Base-by-base conservation (phyloP, 2,113 vertebrate genomes). In the Cheilinus undulatus region DNA sequence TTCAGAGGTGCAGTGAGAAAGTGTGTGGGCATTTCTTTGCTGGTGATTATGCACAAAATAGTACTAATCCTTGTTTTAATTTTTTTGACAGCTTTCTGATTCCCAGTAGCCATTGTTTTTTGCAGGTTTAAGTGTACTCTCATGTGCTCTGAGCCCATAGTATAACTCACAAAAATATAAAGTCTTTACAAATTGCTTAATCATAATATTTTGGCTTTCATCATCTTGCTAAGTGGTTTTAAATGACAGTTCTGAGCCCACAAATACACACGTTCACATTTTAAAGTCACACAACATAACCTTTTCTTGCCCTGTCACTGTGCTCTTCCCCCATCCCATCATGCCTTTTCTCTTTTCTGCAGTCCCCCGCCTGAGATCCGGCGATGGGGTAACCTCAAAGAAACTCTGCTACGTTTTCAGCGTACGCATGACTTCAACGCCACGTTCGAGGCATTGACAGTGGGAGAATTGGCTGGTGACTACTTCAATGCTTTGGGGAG, bases 351-450 rank as follows among this genome's bases (percentile, higher is more conserved):
- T 27, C 32, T 63, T 66, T 3, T 56, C 22, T 73, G 59, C 19
- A 97, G 96, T 71, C 94, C 95, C 0, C 90, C 92, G 17, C 96
- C 96, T 28, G 94, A 94, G 50, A 91, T 97, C 63, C 91, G 95
- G 48, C 93, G 96, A 20, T 96, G 95, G 88, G 95, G 96, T n/a
- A 95, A 96, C 85, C 94, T 98, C 56, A 94, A 95, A 61, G 95
- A 96, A 59, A 96, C 95, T 0, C 89, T 97, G 83, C 86, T 96
- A 61, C 91, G 95, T 17, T 97, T 97, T 85, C 93, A 94, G 70
- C 93, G 93, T 61, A 95, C 94, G 13, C 93, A 92, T 32, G 96
- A 97, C 90, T 94, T 97, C 83, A 94, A 95, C 51, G 92, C 93
- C 2, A 94, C 96, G 0, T 98, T 94, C 26, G 93, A 94, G 73